These are phyloP conservation scores for Aphelinus atriplicis DNA, from an alignment of 1,140 invertebrate genomes.

Conservation along the genomic window DNA sequence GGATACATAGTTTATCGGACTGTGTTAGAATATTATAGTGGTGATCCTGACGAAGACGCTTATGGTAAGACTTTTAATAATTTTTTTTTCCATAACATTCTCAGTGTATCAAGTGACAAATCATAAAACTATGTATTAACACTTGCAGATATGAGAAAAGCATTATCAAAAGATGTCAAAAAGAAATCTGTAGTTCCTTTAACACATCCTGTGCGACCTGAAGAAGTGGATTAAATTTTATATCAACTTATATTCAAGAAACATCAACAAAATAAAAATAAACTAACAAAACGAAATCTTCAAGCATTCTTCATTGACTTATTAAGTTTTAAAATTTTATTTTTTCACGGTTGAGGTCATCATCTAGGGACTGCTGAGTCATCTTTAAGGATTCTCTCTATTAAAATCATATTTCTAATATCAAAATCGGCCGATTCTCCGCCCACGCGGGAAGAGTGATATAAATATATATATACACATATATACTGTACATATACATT, in stretches of 20 bases:
- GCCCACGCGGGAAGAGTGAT: no score
- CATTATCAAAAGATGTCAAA: conserved; percentile 89
- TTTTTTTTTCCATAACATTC: no score
- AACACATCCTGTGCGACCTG: conserved; percentile 91
- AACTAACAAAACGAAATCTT: conserved; percentile 1
- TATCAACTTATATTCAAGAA: conserved; percentile 21
- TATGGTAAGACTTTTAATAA: conserved; percentile 77
- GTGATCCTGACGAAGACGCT: conserved; percentile 97
- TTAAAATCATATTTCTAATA: no score
- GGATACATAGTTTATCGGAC: conserved; percentile 98
- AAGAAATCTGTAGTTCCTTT: conserved; percentile 95
- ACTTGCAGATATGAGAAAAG: conserved; percentile 95
- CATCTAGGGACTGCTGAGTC: no score
- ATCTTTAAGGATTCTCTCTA: no score
- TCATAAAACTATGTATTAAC: conserved; percentile 10
- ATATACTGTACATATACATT: neutral
- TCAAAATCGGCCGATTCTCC: no score
- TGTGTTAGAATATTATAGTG: conserved; percentile 97
- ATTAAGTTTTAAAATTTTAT: neutral
- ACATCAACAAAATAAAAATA: conserved; percentile 15
- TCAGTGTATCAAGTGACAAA: no score
- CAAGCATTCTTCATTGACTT: neutral
- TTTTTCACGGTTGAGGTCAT: no score
- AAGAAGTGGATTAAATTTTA: conserved; percentile 86
- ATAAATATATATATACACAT: neutral